These are phyloP conservation scores for Plectropomus leopardus DNA, from an alignment of 2,113 vertebrate genomes.

Conservation along the genomic window DNA sequence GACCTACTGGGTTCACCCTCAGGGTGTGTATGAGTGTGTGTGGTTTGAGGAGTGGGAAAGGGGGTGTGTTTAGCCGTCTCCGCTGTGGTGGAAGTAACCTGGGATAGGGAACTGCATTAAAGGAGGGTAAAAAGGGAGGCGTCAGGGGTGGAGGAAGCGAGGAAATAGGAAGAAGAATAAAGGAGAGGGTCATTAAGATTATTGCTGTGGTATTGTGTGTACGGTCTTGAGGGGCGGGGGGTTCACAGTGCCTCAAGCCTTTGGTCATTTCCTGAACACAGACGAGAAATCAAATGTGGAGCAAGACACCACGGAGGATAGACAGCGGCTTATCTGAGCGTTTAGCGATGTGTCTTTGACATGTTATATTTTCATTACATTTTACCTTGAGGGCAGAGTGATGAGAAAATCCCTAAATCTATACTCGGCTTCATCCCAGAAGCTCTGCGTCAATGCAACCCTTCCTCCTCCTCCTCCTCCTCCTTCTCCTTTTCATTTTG, in stretches of 20 bases:
- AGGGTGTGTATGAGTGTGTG: conserved; percentile 70
- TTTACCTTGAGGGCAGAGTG: conserved; percentile 49
- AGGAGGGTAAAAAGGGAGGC: conserved; percentile 59
- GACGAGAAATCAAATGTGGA: conserved; percentile 61
- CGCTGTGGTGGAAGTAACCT: conserved; percentile 80
- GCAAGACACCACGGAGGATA: conserved; percentile 53
- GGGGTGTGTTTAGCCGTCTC: conserved; percentile 69
- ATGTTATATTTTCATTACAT: conserved; percentile 51
- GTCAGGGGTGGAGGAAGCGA: conserved; percentile 54
- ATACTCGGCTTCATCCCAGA: conserved; percentile 19
- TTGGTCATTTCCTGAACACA: conserved; percentile 68
- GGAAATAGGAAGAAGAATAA: conserved; percentile 26
- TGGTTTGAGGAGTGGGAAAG: conserved; percentile 51
- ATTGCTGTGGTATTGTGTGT: conserved; percentile 44
- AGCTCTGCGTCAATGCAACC: conserved; percentile 15
- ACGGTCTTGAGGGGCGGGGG: background rate
- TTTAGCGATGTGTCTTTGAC: conserved; percentile 50
- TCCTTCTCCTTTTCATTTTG: too few relatives aligned
- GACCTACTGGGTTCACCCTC: conserved; percentile 69
- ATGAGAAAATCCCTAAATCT: conserved; percentile 39
- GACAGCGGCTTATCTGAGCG: conserved; percentile 45
- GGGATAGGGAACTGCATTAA: conserved; percentile 49
- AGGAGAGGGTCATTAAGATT: conserved; percentile 64
- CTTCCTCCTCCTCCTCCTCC: conserved; percentile 1
- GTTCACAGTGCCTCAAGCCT: conserved; percentile 68